These are phyloP conservation scores for Gymnoscopelus microlampas DNA, from an alignment of 2,797 vertebrate genomes.

Conservation along the genomic window DNA sequence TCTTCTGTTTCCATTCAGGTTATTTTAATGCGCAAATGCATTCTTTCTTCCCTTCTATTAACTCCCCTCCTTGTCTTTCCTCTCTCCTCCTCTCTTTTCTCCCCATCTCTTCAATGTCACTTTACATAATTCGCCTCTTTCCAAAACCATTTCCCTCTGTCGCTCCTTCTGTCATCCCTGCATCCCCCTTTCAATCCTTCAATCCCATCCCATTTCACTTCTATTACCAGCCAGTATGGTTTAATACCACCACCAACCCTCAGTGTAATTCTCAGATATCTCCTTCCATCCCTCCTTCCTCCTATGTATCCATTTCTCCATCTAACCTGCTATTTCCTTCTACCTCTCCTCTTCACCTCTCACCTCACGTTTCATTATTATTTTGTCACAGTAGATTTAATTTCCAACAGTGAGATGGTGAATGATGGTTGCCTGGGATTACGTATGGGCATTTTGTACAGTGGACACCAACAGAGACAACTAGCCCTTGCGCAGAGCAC, in stretches of 20 bases:
- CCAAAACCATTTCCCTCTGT: not conserved
- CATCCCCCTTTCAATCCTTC: slow-evolving; percentile 9
- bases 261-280: slow-evolving; percentile 11
- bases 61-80: not conserved
- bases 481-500: too few species aligned
- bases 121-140: too few species aligned
- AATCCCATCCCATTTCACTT: slow-evolving; percentile 6
- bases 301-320: not conserved
- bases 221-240: slow-evolving; percentile 2
- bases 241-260: slow-evolving; percentile 13
- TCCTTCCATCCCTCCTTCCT: slow-evolving; percentile 1
- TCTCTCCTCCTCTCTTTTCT: slow-evolving; percentile 3
- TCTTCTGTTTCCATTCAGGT: too few species aligned
- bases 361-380: too few species aligned
- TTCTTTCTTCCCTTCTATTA: not conserved
- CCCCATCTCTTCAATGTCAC: not conserved
- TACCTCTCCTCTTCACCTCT: not conserved
- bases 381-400: too few species aligned
- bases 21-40: too few species aligned
- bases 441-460: too few species aligned
- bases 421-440: too few species aligned
- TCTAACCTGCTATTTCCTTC: not conserved
- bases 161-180: not conserved
- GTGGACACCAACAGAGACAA: too few species aligned
- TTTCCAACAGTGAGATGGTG: too few species aligned